Percentiles rank a stretch among this genome's conserved stretches.
These are phyloP conservation scores for Sinohyriopsis cumingii DNA, from an alignment of 2,888 invertebrate genomes.

Conservation along the genomic window DNA sequence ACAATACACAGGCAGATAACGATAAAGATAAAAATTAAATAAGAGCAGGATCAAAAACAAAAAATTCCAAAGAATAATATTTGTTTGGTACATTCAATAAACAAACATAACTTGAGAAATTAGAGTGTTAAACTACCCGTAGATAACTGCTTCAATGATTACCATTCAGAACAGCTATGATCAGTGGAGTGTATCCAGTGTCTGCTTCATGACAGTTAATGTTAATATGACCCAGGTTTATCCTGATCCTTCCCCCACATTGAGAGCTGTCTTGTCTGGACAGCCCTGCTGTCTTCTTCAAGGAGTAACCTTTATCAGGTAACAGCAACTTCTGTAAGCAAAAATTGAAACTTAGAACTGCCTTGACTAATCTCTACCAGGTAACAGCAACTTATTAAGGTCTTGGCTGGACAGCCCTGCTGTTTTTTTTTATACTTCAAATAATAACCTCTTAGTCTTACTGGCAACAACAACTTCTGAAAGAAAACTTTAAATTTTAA, in stretches of 20 bases:
- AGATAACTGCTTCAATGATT: constrained; percentile 7
- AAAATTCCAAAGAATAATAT: too few relatives aligned
- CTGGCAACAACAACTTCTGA: constrained; percentile 29
- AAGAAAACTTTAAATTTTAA: neutral
- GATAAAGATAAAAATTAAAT: too few relatives aligned
- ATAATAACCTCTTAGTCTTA: constrained; percentile 39
- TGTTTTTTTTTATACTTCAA: constrained; percentile 30
- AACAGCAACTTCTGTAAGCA: constrained; percentile 45
- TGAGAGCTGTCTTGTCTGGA: constrained; percentile 20
- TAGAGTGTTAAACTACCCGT: neutral
- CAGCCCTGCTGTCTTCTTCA: constrained; percentile 28
- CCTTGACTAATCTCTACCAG: constrained; percentile 41
- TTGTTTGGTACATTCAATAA: too few relatives aligned
- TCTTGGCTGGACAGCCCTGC: constrained; percentile 24
- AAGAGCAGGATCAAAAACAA: too few relatives aligned
- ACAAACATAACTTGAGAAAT: neutral
- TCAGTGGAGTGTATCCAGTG: constrained; percentile 57
- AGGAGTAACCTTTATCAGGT: constrained; percentile 40
- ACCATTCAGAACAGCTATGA: constrained; percentile 56
- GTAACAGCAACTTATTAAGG: constrained; percentile 37
- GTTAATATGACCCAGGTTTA: constrained; percentile 51
- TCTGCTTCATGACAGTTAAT: constrained; percentile 48
- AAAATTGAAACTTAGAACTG: constrained; percentile 6
- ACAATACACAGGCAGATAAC: too few relatives aligned
- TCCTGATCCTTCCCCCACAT: constrained; percentile 46